phyloP scores from a whole-genome alignment of 2,113 vertebrate genomes.

The Thunnus maccoyii region DNA sequence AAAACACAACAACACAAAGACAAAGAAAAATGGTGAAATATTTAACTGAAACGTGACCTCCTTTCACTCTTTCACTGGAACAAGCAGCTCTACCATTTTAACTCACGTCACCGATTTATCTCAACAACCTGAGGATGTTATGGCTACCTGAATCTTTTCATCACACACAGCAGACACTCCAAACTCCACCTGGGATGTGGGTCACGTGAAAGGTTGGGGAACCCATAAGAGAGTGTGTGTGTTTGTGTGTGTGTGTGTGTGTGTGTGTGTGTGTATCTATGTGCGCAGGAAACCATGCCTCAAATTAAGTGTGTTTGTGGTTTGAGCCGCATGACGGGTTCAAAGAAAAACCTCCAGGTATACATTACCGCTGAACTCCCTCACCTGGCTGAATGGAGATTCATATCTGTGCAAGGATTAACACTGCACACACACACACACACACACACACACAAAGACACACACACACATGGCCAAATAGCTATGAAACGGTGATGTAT shows the following conservation, averaged over 20 bases:
- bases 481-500: background rate
- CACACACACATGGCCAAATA: background rate
- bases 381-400: slow-evolving; percentile 72
- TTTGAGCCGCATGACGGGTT: slow-evolving; percentile 54
- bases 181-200: slow-evolving; percentile 48
- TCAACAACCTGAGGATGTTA: slow-evolving; percentile 54
- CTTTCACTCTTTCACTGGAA: background rate
- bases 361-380: slow-evolving; percentile 75
- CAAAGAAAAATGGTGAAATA: background rate
- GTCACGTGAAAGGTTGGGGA: slow-evolving; percentile 42
- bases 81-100: background rate
- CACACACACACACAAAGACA: slow-evolving; percentile 36
- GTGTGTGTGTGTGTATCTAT: background rate
- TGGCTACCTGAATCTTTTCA: slow-evolving; percentile 33
- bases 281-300: slow-evolving; percentile 35
- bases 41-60: background rate
- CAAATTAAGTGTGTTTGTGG: slow-evolving; percentile 65
- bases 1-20: background rate
- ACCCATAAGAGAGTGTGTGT: background rate
- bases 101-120: background rate
- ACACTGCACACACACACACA: slow-evolving; percentile 11
- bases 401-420: slow-evolving; percentile 55
- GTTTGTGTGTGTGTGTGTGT: background rate
- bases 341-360: slow-evolving; percentile 70
- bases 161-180: background rate